Evolutionary conservation across 2,888 invertebrate genomes (phyloP).

Genomic region (Netelia inedita): DNA sequence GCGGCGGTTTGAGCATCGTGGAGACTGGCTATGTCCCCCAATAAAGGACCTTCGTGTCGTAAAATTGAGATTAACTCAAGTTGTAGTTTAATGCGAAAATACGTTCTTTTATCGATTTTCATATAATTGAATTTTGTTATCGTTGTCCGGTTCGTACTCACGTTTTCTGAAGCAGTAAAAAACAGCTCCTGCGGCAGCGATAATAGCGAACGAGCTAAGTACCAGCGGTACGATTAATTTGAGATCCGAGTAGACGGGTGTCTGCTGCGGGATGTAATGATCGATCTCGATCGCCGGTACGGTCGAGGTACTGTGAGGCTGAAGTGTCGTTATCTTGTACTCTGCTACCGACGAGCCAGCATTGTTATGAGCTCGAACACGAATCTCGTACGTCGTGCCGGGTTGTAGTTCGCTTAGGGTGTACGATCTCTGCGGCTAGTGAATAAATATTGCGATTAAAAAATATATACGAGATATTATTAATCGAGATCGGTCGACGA

Average conservation of each 20-base stretch:
- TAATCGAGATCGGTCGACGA: not conserved
- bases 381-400: conserved; percentile 86
- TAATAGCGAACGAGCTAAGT: conserved; percentile 82
- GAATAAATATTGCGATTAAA: not conserved
- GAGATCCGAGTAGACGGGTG: conserved; percentile 82
- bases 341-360: conserved; percentile 93
- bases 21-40: conserved; percentile 83
- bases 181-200: conserved; percentile 83
- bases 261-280: conserved; percentile 82
- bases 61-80: not conserved
- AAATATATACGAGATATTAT: not conserved
- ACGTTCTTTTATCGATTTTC: not conserved
- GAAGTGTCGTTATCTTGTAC: conserved; percentile 94
- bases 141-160: conserved; percentile 81
- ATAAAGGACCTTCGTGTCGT: conserved; percentile 87
- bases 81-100: not conserved
- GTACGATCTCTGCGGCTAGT: conserved; percentile 89
- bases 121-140: not conserved
- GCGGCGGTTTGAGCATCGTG: conserved; percentile 84
- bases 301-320: conserved; percentile 91
- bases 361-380: conserved; percentile 91
- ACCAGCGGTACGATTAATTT: conserved; percentile 83
- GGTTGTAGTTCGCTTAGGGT: conserved; percentile 92
- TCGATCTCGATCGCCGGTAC: conserved; percentile 82
- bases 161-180: conserved; percentile 84